These are phyloP conservation scores for Erinaceus europaeus DNA, from an alignment of 2,113 vertebrate genomes.

Conservation along the genomic window DNA sequence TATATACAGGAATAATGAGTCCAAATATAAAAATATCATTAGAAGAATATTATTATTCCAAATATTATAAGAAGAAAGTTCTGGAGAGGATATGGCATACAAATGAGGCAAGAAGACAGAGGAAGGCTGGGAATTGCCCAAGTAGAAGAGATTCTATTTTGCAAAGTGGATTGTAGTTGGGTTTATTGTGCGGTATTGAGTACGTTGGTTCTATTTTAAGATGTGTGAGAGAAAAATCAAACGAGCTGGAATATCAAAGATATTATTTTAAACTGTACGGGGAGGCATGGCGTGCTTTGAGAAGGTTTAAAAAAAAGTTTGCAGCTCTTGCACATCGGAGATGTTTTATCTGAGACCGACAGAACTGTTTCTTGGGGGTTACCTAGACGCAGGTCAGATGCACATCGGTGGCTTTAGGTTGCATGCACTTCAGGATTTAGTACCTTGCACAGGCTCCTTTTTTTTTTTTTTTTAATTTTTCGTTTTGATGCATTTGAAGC, in stretches of 20 bases:
- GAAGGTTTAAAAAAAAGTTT: background rate
- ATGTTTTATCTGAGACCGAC: background rate
- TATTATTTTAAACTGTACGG: background rate
- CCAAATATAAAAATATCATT: conserved; percentile 3
- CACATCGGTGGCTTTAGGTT: background rate
- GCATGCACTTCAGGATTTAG: background rate
- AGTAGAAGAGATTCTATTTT: background rate
- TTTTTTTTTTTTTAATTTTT: too few relatives aligned
- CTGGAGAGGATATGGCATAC: background rate
- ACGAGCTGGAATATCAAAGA: background rate
- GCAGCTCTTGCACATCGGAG: background rate
- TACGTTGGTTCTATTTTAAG: background rate
- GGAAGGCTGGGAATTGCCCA: background rate
- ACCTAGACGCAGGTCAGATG: background rate
- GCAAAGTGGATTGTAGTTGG: background rate
- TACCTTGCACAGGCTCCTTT: too few relatives aligned
- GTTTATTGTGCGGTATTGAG: background rate
- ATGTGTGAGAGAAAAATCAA: background rate
- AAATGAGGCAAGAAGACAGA: background rate
- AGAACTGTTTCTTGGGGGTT: background rate
- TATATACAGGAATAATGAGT: too few relatives aligned
- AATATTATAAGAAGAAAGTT: background rate
- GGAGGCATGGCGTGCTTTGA: background rate
- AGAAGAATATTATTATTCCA: too few relatives aligned
- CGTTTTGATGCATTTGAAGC: background rate